Evolutionary conservation across 1,140 invertebrate species (phyloP), one percentile per base, ranked within the genome.

Genomic region (Anagrus nilaparvatae): DNA sequence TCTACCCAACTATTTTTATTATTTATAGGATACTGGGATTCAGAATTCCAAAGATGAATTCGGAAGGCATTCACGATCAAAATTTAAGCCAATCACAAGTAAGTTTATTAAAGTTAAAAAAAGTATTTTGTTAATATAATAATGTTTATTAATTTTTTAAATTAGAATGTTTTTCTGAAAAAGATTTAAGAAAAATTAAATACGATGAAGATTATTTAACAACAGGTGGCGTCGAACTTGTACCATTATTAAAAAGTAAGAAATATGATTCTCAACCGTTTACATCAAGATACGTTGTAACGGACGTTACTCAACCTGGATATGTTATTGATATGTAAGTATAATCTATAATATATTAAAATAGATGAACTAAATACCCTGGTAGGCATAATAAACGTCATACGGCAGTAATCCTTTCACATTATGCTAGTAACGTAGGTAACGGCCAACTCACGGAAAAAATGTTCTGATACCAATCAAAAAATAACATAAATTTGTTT

Each of bases 211-310:
- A 57, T 24, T 62, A 61, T 50, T 52, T 57, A 46, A 37, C 77
- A 50, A 74, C 68, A 55, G 67, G 77, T 7, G 79, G 79, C 24
- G 69, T 81, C 41, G 79, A 82, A 61, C 63, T 82, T 48, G 78
- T 80, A 20, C 77, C 78, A n/a, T 59, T 81, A 20, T 61, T 82
- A 45, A 77, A 76, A 12, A 66, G 71, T 45, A 64, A 74, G 44
- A 53, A 52, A 39, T 48, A 59, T 48, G 47, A 57, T 42, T 54
- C 60, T 33, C 43, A 56, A 45, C 56, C 54, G 30, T 50, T 49
- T 29, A 46, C 46, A 18, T 51, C 43, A 23, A 58, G 56, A 32
- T 53, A 56, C 40, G 63, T 70, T 40, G 70, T 65, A 17, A 77
- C 75, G 13, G 77, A 80, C 49, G 71, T 77, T 19, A 80, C 77